Evolutionary conservation across 2,113 vertebrate genomes (phyloP), one percentile per base, ranked within the genome.

Genomic region (Pseudonaja textilis): DNA sequence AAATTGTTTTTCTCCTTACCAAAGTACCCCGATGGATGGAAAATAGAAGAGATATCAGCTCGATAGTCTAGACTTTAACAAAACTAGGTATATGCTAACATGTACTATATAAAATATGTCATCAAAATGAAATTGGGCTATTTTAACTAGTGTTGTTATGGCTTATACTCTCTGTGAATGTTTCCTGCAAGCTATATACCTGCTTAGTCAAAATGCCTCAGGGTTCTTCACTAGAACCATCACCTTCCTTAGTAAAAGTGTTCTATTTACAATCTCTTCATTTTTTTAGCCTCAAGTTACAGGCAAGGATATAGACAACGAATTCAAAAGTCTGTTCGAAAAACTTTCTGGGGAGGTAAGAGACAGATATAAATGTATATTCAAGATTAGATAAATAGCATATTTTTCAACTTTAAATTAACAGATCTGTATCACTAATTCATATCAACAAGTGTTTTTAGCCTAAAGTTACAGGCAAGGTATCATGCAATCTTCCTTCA

Each of bases 301-400:
- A 0, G 98, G 98, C 0, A 87, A 69, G 23, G 97, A 97, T 0
- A 95, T 97, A 92, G 98, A 98, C 0, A 90, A 95, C 3, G 96
- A 96, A 81, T 98, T 99, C 97, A 96, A 96, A 95, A 96, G 89
- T 16, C 96, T 99, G 61, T 98, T 98, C 91, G 47, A 95, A 29
- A 98, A 98, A 94, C 97, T 98, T 3, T 97, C 97, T 0, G 98
- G 98, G 97, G 93, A 95, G 91, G 98, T 99, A 95, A 96, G 98
- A 93, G 86, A 26, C 92, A 91, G 39, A 22, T 74, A 59, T 42
- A 55, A 55, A 91, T 91, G 22, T 25, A 81, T 39, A 23, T 88
- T 88, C 50, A 88, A 23, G 39, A 89, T 39, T 34, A 89, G 87
- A 42, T 34, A 96, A 95, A 92, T 93, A 95, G 92, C 95, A 93